These are phyloP conservation scores for Drosophila seguyi DNA, from an alignment of 1,140 invertebrate species.

Conservation along the genomic window DNA sequence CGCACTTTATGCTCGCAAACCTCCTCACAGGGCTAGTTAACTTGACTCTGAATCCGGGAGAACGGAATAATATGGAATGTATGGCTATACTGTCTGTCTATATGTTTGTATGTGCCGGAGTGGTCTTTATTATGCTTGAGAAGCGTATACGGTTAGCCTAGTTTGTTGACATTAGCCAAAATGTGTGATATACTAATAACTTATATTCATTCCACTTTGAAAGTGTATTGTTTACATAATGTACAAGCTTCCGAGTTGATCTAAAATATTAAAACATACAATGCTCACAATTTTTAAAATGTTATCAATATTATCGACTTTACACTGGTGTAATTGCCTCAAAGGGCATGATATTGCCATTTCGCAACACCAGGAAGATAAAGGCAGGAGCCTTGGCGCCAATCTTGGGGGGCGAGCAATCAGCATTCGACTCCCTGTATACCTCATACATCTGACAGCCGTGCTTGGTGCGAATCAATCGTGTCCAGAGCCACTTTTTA, in stretches of 20 bases:
- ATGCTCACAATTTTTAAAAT: background rate
- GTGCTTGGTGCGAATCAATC: constrained; percentile 29
- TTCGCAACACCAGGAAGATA: constrained; percentile 65
- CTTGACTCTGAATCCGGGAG: constrained; percentile 43
- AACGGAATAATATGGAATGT: constrained; percentile 27
- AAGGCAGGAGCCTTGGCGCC: constrained; percentile 32
- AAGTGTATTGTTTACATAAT: background rate
- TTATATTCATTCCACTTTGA: background rate
- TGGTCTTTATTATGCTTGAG: constrained; percentile 53
- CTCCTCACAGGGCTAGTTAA: constrained; percentile 70
- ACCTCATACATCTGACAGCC: constrained; percentile 67
- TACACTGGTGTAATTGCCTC: constrained; percentile 31
- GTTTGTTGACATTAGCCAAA: background rate
- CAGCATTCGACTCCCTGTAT: constrained; percentile 50
- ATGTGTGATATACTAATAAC: constrained; percentile 16
- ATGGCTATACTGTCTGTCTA: constrained; percentile 59
- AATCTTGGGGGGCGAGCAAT: constrained; percentile 10
- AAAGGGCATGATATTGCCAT: constrained; percentile 64
- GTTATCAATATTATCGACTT: background rate
- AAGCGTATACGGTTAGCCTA: constrained; percentile 67
- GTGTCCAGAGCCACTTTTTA: constrained; percentile 60
- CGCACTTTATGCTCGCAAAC: constrained; percentile 66
- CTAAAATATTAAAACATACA: background rate
- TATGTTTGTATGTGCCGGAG: constrained; percentile 39
- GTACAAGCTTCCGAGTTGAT: background rate